A percentile compares a stretch with the other conserved stretches of the same genome.
These are phyloP conservation scores for Heliconius hermathena DNA, from an alignment of 1,140 invertebrate genomes.

Conservation along the genomic window DNA sequence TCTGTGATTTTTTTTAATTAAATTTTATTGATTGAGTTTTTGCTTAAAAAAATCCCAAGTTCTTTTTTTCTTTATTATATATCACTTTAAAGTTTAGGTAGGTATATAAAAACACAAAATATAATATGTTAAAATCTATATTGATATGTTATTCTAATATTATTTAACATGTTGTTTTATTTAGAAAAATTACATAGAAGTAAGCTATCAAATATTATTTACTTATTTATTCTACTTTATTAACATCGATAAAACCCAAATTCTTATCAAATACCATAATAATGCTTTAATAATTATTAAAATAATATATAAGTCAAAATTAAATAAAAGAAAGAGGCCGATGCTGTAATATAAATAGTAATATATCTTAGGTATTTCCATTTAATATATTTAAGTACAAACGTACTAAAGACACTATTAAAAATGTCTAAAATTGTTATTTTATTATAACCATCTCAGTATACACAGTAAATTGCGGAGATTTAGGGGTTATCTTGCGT, in stretches of 20 bases:
- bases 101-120: not conserved
- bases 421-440: slow-evolving; percentile 5
- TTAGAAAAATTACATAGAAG: slow-evolving; percentile 3
- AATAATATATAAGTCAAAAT: not conserved
- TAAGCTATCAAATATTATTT: not conserved
- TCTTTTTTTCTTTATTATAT: too few species aligned
- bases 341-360: not conserved
- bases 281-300: not conserved
- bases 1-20: too few species aligned
- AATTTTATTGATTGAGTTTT: too few species aligned
- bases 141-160: slow-evolving; percentile 12
- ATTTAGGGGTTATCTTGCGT: slow-evolving; percentile 46
- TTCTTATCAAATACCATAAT: not conserved
- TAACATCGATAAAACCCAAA: not conserved
- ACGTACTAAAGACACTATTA: not conserved
- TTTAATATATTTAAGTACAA: slow-evolving; percentile 7
- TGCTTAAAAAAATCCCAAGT: too few species aligned
- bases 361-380: not conserved
- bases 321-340: not conserved
- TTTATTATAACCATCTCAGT: not conserved
- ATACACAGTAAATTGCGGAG: not conserved
- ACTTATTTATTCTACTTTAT: slow-evolving; percentile 5
- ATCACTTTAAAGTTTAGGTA: too few species aligned
- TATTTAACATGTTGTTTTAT: not conserved
- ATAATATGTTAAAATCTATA: slow-evolving; percentile 3